phyloP scores from a whole-genome alignment of 2,113 vertebrate species.

The Hiodon tergisus region DNA sequence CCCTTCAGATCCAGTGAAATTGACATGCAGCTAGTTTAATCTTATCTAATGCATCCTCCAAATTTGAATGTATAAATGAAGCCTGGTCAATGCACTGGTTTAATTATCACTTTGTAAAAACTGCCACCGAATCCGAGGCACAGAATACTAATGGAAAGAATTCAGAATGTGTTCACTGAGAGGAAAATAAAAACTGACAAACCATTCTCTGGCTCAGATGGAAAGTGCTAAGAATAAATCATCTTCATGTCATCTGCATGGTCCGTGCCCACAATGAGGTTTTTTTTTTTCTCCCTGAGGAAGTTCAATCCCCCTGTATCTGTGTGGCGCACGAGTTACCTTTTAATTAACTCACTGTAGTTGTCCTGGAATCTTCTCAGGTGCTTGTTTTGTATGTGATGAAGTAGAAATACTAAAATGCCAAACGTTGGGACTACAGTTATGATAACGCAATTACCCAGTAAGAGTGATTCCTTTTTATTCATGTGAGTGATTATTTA shows the following conservation, averaged over 20 bases:
- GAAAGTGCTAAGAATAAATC: conserved; percentile 28
- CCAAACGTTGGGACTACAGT: too few relatives aligned
- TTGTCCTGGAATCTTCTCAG: background rate
- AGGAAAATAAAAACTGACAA: conserved; percentile 33
- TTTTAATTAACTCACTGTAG: background rate
- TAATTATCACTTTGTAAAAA: conserved; percentile 17
- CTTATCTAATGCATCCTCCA: background rate
- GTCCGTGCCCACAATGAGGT: background rate
- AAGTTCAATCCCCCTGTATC: background rate
- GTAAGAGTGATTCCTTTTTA: background rate
- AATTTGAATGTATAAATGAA: conserved; percentile 5
- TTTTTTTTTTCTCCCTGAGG: conserved; percentile 4
- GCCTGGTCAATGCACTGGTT: background rate
- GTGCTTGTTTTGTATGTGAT: background rate
- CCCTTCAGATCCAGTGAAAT: background rate
- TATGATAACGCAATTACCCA: background rate
- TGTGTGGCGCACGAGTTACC: background rate
- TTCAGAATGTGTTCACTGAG: conserved; percentile 24
- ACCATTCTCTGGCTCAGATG: conserved; percentile 19
- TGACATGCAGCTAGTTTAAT: background rate
- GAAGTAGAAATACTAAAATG: background rate
- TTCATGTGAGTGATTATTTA: background rate
- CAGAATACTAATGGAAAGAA: conserved; percentile 23
- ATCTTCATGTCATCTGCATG: conserved; percentile 19
- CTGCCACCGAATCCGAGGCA: background rate